These are phyloP conservation scores for Cherax destructor DNA, from an alignment of 1,140 invertebrate species.

Conservation along the genomic window DNA sequence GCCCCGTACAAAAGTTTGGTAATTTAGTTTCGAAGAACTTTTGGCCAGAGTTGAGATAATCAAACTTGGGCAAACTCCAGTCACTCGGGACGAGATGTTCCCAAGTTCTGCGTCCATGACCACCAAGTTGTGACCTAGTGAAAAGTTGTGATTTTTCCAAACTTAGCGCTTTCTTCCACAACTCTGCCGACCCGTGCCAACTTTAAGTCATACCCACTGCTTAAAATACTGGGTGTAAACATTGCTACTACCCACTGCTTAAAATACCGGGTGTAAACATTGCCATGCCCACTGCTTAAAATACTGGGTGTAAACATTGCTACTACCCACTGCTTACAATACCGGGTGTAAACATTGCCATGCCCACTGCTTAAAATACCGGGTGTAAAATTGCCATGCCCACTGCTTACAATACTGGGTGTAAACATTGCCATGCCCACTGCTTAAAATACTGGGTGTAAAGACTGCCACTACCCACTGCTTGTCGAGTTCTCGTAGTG, in stretches of 20 bases:
- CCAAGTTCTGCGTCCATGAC: conserved; percentile 75
- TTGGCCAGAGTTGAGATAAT: conserved; percentile 68
- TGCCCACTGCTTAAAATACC: conserved; percentile 4
- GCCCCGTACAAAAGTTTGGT: conserved; percentile 74
- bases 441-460: background rate
- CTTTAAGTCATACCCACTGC: conserved; percentile 16
- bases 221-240: background rate
- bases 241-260: no score
- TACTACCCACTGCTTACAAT: background rate
- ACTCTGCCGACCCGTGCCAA: conserved; percentile 41
- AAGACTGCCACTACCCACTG: no score
- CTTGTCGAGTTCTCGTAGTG: background rate
- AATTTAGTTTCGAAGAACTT: conserved; percentile 71
- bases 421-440: background rate
- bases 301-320: background rate
- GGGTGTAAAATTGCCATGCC: background rate
- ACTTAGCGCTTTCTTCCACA: conserved; percentile 39
- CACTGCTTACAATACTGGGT: background rate
- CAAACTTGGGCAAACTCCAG: conserved; percentile 75
- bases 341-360: background rate
- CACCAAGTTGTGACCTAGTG: conserved; percentile 74
- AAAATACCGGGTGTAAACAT: no score
- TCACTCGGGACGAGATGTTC: conserved; percentile 75
- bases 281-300: background rate
- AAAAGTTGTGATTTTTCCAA: conserved; percentile 72